These are phyloP conservation scores for Pollachius pollachius DNA, from an alignment of 2,113 vertebrate species.

Conservation along the genomic window DNA sequence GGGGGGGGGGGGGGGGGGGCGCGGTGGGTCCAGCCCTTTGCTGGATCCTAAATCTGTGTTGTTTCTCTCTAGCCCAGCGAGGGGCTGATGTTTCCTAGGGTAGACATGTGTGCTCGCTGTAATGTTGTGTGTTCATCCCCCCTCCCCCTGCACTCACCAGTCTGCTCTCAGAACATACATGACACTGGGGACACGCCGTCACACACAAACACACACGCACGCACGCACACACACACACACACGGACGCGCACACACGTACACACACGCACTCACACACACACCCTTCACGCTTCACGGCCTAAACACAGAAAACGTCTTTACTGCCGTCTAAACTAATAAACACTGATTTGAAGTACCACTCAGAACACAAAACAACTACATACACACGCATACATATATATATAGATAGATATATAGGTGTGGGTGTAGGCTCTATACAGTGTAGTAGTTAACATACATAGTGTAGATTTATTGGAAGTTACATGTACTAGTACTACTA, in stretches of 20 bases:
- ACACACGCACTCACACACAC: constrained; percentile 3
- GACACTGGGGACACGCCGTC: constrained; percentile 46
- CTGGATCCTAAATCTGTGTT: constrained; percentile 42
- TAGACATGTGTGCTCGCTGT: constrained; percentile 57
- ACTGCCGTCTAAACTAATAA: too few relatives aligned
- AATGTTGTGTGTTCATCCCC: constrained; percentile 63
- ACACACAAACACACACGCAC: not conserved
- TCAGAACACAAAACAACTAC: not conserved
- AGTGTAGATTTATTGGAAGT: too few relatives aligned
- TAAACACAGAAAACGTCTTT: too few relatives aligned
- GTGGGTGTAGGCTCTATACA: not conserved
- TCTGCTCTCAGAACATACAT: constrained; percentile 45
- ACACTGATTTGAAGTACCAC: too few relatives aligned
- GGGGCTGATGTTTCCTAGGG: constrained; percentile 66
- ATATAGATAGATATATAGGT: not conserved
- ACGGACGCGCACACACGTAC: not conserved
- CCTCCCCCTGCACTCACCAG: constrained; percentile 51
- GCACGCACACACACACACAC: constrained; percentile 4
- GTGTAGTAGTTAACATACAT: too few relatives aligned
- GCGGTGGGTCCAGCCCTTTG: constrained; percentile 57
- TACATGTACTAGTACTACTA: too few relatives aligned
- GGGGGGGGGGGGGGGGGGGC: constrained; percentile 33
- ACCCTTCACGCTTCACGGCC: too few relatives aligned
- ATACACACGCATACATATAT: not conserved
- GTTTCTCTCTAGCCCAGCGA: constrained; percentile 48